phyloP scores from a whole-genome alignment of 2,888 invertebrate species.

The Conomelus anceps region DNA sequence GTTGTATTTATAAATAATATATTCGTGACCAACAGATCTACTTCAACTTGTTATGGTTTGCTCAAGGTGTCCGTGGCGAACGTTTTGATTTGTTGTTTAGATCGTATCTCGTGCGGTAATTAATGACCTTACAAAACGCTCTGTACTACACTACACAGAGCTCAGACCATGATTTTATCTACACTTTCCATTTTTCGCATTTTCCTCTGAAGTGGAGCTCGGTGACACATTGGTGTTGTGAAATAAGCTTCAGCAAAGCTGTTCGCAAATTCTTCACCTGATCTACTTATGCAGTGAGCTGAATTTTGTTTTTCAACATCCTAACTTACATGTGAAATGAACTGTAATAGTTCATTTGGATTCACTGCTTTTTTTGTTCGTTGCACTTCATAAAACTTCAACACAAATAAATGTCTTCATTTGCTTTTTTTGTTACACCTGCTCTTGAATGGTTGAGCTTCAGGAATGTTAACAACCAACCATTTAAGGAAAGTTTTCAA shows the following conservation, averaged over 20 bases:
- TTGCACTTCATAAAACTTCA: not conserved
- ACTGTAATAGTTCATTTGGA: not conserved
- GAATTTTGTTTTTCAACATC: not conserved
- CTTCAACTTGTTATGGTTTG: not conserved
- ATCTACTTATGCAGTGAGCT: not conserved
- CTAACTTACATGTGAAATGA: not conserved
- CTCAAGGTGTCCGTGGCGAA: not conserved
- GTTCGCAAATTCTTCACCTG: not conserved
- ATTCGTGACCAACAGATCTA: not conserved
- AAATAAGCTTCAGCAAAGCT: not conserved
- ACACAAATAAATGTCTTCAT: no score
- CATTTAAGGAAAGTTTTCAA: not conserved
- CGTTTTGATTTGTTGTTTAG: not conserved
- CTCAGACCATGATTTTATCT: not conserved
- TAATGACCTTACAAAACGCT: not conserved
- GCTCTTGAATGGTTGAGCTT: not conserved
- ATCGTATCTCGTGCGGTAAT: not conserved
- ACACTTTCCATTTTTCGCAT: not conserved
- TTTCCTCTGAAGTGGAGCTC: not conserved
- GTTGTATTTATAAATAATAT: not conserved
- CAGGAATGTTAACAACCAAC: not conserved
- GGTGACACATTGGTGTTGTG: not conserved
- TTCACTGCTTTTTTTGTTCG: no score
- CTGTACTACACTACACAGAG: not conserved
- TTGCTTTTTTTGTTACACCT: not conserved